These are phyloP conservation scores for Conops quadrifasciatus DNA, from an alignment of 2,888 invertebrate species.

Conservation along the genomic window DNA sequence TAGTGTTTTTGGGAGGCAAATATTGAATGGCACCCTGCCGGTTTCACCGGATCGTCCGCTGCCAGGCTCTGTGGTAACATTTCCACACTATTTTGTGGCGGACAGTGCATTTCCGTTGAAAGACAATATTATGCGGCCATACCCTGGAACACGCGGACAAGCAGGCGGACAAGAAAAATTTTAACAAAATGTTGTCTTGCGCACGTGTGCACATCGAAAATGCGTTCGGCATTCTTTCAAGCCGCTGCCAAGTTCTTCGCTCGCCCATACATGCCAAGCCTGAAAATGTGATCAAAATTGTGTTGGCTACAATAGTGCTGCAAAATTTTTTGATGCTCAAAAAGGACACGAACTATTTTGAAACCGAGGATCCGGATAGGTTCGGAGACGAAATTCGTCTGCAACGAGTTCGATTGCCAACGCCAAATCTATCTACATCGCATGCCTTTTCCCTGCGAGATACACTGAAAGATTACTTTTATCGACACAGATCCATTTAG, in stretches of 20 bases:
- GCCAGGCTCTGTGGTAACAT: neutral
- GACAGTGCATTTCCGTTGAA: neutral
- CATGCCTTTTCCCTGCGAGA: neutral
- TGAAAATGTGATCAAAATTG: neutral
- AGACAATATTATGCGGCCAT: neutral
- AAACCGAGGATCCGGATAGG: neutral
- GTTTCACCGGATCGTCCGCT: neutral
- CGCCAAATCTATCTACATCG: neutral
- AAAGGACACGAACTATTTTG: neutral
- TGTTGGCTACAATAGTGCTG: too few relatives aligned
- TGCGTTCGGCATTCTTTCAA: too few relatives aligned
- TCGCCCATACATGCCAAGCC: neutral
- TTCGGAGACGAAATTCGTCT: neutral
- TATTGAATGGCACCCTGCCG: neutral
- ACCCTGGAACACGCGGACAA: too few relatives aligned
- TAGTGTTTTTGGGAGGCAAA: constrained; percentile 1
- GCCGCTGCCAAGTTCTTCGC: too few relatives aligned
- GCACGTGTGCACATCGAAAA: too few relatives aligned
- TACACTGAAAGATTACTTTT: neutral
- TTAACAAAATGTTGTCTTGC: neutral
- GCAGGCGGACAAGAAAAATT: neutral
- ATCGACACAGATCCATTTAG: too few relatives aligned
- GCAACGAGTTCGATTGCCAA: neutral
- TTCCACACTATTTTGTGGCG: too few relatives aligned
- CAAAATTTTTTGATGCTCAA: too few relatives aligned